phyloP scores from a whole-genome alignment of 30 jellyfish, hydroid and myxozoan species.

The Clytia hemisphaerica region DNA sequence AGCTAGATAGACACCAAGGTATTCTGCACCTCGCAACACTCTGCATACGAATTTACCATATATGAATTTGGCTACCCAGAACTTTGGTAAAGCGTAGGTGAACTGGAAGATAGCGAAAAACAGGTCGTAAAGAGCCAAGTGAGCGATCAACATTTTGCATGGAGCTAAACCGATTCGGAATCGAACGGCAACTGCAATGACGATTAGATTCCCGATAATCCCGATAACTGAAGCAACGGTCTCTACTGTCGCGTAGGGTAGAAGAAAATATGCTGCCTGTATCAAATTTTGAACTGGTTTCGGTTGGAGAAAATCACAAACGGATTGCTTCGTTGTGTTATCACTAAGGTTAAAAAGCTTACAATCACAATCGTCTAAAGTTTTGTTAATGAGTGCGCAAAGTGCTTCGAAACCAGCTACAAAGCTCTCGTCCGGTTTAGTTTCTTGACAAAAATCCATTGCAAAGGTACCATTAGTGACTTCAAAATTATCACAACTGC shows the following conservation, averaged over 20 bases:
- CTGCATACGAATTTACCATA: background rate
- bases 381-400: too few relatives aligned
- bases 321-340: too few relatives aligned
- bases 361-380: too few relatives aligned
- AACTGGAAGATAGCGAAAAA: constrained; percentile 31
- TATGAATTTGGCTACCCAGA: constrained; percentile 1
- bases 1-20: constrained; percentile 15
- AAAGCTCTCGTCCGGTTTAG: too few relatives aligned
- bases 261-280: background rate
- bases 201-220: background rate
- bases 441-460: too few relatives aligned
- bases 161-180: constrained; percentile 7
- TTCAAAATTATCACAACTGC: too few relatives aligned
- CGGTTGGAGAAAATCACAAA: too few relatives aligned
- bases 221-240: constrained; percentile 6
- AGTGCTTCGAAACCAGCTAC: too few relatives aligned
- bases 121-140: constrained; percentile 35
- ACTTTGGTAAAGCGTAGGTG: constrained; percentile 30
- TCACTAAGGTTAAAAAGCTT: too few relatives aligned
- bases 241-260: background rate
- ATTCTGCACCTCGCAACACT: constrained; percentile 5
- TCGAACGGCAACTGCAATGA: background rate
- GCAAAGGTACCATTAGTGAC: too few relatives aligned
- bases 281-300: too few relatives aligned
- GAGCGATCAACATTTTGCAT: constrained; percentile 27